phyloP scores from a whole-genome alignment of 1,140 invertebrate genomes.

The Conus betulinus region DNA sequence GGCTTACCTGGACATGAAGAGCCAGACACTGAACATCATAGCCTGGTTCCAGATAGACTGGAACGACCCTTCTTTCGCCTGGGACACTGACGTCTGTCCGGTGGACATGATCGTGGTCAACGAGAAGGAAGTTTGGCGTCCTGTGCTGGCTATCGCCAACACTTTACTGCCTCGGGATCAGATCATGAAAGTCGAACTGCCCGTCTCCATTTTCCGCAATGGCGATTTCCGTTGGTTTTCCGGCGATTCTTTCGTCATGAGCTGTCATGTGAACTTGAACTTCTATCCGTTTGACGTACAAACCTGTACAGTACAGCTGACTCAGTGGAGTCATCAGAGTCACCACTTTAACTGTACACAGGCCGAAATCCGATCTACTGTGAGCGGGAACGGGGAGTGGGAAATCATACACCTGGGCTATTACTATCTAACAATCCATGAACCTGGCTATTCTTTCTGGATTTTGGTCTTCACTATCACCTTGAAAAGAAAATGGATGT shows the following conservation, averaged over 20 bases:
- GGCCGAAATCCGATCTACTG: background rate
- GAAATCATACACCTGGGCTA: background rate
- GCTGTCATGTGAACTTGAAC: background rate
- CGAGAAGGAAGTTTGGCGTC: background rate
- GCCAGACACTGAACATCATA: background rate
- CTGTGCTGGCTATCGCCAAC: background rate
- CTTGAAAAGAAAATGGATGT: slow-evolving; percentile 32
- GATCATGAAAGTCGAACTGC: background rate
- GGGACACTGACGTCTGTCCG: background rate
- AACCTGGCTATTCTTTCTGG: background rate
- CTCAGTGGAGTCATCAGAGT: background rate
- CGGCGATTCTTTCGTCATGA: background rate
- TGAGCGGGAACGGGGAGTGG: slow-evolving; percentile 8
- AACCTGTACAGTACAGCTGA: background rate
- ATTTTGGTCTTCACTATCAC: slow-evolving; percentile 20
- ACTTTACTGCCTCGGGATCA: background rate
- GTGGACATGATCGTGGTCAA: background rate
- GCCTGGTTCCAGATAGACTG: slow-evolving; percentile 3
- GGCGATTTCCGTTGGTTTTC: background rate
- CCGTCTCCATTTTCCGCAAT: background rate
- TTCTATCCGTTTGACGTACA: slow-evolving; percentile 4
- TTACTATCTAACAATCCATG: no score
- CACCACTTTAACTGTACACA: background rate
- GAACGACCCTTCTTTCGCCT: background rate
- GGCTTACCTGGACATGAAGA: background rate